Conservation (phyloP, 2,888 invertebrate species). For the Drosophila formosana region DNA sequence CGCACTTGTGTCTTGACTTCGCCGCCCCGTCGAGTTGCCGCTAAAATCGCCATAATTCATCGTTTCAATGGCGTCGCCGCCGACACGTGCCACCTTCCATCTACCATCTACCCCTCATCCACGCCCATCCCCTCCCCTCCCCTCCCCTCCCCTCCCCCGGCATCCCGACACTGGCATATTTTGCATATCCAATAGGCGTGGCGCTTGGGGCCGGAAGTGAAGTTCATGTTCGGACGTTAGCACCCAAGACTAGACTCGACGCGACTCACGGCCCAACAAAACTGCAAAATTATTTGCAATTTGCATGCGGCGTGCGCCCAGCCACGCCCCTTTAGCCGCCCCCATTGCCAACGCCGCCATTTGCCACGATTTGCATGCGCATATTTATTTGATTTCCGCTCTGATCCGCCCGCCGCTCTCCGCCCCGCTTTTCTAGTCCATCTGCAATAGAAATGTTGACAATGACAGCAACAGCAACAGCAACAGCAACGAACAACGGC, state of each 20-base stretch:
- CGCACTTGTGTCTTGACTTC: slow-evolving; percentile 47
- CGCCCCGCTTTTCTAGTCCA: slow-evolving; percentile 31
- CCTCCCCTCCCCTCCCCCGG: background rate
- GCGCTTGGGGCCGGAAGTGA: slow-evolving; percentile 52
- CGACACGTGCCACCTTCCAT: slow-evolving; percentile 38
- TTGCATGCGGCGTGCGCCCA: slow-evolving; percentile 56
- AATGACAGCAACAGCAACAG: slow-evolving; percentile 49
- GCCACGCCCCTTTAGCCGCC: slow-evolving; percentile 16
- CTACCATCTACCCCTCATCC: background rate
- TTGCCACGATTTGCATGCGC: slow-evolving; percentile 51
- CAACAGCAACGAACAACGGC: slow-evolving; percentile 17
- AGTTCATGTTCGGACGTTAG: slow-evolving; percentile 72
- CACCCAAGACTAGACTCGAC: slow-evolving; percentile 12
- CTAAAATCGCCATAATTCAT: slow-evolving; percentile 80
- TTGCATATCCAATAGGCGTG: slow-evolving; percentile 56
- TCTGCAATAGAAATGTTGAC: slow-evolving; percentile 70
- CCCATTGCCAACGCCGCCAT: slow-evolving; percentile 6
- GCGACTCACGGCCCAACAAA: slow-evolving; percentile 33
- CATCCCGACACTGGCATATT: slow-evolving; percentile 24
- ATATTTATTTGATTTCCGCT: slow-evolving; percentile 64
- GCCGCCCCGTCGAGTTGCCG: slow-evolving; percentile 59
- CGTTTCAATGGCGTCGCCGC: slow-evolving; percentile 66
- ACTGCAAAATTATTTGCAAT: slow-evolving; percentile 66
- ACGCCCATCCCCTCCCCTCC: too few relatives aligned
- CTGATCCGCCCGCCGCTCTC: slow-evolving; percentile 15